These are phyloP conservation scores for Fregata magnificens DNA, from an alignment of 2,113 vertebrate species.

Conservation along the genomic window DNA sequence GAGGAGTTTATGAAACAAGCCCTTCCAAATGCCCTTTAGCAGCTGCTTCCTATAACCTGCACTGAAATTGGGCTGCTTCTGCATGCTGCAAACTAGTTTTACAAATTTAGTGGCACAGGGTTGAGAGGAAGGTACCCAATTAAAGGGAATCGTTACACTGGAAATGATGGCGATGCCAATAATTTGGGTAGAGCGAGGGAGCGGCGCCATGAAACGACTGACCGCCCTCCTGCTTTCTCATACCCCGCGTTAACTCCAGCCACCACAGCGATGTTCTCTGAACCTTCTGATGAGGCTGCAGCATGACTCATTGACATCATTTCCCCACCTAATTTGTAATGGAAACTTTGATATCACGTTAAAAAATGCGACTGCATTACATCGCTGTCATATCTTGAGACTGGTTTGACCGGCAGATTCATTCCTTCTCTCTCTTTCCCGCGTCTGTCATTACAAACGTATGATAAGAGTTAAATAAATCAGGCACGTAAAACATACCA, in stretches of 20 bases:
- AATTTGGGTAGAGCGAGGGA: not conserved
- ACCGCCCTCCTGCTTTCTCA: not conserved
- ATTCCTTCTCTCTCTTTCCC: not conserved
- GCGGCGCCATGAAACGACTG: fast-evolving
- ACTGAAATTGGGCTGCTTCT: not conserved
- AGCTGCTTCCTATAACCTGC: not conserved
- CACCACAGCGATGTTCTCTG: not conserved
- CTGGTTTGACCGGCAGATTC: not conserved
- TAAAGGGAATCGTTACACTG: not conserved
- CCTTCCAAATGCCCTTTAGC: not conserved
- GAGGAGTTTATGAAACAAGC: not conserved
- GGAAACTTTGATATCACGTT: not conserved
- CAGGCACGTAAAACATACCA: fast-evolving
- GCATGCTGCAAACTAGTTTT: not conserved
- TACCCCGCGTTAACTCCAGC: not conserved
- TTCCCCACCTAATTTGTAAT: not conserved
- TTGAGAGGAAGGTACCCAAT: not conserved
- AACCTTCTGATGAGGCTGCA: not conserved
- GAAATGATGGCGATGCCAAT: not conserved
- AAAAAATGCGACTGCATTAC: not conserved
- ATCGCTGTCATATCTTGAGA: not conserved
- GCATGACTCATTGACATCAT: not conserved
- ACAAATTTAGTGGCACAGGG: not conserved
- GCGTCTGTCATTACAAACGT: not conserved
- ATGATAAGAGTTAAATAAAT: not conserved